phyloP scores from a whole-genome alignment of 35 echinoderm and acorn worm genomes.

The Lytechinus variegatus region DNA sequence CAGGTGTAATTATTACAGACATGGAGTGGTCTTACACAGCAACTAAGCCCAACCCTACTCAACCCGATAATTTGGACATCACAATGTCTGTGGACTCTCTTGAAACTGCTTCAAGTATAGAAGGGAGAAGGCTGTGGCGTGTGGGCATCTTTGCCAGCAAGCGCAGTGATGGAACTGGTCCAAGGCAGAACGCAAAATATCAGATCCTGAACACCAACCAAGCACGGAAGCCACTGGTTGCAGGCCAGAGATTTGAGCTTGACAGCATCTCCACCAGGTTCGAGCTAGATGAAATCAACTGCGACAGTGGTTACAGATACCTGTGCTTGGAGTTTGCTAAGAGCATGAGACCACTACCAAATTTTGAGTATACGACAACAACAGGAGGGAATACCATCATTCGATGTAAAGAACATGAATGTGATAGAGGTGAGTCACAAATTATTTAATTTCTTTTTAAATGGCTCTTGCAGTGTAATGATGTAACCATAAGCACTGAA shows the following conservation, averaged over 20 bases:
- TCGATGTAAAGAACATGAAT: conserved; percentile 72
- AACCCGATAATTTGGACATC: conserved; percentile 51
- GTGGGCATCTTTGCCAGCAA: conserved; percentile 78
- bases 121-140: conserved; percentile 74
- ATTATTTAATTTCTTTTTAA: neutral
- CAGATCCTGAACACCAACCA: conserved; percentile 67
- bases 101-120: conserved; percentile 48
- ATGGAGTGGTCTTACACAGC: conserved; percentile 70
- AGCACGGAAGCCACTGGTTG: conserved; percentile 48
- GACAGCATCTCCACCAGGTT: conserved; percentile 54
- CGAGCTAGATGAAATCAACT: conserved; percentile 67
- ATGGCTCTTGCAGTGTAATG: neutral
- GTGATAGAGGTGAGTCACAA: conserved; percentile 67
- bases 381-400: conserved; percentile 59
- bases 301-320: conserved; percentile 59
- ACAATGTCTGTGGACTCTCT: conserved; percentile 65
- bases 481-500: neutral
- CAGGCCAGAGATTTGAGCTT: conserved; percentile 56
- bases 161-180: conserved; percentile 59
- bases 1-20: conserved; percentile 75
- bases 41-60: conserved; percentile 39
- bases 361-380: conserved; percentile 62
- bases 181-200: conserved; percentile 36
- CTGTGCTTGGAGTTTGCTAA: conserved; percentile 82
- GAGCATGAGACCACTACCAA: conserved; percentile 65